phyloP scores from a whole-genome alignment of 2,113 vertebrate species.

The Pipa parva region DNA sequence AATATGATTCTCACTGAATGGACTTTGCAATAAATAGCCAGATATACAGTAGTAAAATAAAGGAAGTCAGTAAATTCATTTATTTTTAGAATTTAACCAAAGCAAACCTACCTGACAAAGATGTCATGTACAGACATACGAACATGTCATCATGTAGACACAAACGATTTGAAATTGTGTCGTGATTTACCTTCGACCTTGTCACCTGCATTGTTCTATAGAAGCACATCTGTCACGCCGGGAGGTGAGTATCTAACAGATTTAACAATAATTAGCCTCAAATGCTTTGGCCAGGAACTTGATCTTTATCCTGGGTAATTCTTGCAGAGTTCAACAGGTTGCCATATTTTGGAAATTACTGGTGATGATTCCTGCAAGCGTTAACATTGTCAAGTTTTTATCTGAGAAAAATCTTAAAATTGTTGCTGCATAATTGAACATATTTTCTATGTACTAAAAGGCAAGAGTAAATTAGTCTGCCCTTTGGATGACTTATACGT shows the following conservation, averaged over 20 bases:
- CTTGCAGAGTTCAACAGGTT: constrained; percentile 30
- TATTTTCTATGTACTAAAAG: not conserved
- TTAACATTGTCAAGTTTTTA: not conserved
- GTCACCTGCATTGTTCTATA: constrained; percentile 22
- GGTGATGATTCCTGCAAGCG: constrained; percentile 1
- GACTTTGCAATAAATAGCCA: not conserved
- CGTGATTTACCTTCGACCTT: constrained; percentile 29
- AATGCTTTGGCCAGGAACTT: constrained; percentile 31
- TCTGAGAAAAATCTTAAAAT: too few relatives aligned
- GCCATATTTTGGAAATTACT: constrained; percentile 33
- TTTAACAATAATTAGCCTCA: constrained; percentile 32
- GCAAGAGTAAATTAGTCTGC: not conserved
- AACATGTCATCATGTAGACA: constrained; percentile 33
- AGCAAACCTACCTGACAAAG: constrained; percentile 5
- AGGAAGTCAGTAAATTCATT: constrained; percentile 26
- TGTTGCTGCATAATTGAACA: too few relatives aligned
- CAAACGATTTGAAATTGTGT: constrained; percentile 29
- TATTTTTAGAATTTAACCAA: constrained; percentile 21
- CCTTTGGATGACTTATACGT: not conserved
- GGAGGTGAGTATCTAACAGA: constrained; percentile 26
- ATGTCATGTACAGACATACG: constrained; percentile 13
- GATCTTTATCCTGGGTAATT: constrained; percentile 40
- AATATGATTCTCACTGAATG: not conserved
- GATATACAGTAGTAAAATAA: not conserved
- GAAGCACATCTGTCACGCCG: constrained; percentile 28